Evolutionary conservation across 2,113 vertebrate genomes (phyloP).

Genomic region (Stictonetta naevosa): DNA sequence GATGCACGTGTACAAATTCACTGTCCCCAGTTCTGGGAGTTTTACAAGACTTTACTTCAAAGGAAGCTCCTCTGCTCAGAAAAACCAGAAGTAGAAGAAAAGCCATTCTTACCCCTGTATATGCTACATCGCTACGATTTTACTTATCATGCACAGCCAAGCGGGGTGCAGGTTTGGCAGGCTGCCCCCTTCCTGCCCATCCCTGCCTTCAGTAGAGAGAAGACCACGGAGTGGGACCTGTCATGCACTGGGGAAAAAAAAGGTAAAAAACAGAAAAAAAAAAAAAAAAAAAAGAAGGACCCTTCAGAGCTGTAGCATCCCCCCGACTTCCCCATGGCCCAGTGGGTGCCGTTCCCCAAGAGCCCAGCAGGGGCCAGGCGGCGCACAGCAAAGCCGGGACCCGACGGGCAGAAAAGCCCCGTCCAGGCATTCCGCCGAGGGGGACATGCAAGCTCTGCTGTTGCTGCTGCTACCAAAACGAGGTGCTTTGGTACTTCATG

Average conservation of each 20-base stretch:
- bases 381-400: constrained; percentile 14
- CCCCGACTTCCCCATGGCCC: not conserved
- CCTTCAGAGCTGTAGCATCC: not conserved
- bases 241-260: not conserved
- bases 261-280: too few relatives aligned
- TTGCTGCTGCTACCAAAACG: not conserved
- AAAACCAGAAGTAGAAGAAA: not conserved
- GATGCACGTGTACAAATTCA: not conserved
- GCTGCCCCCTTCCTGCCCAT: not conserved
- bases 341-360: not conserved
- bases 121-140: not conserved
- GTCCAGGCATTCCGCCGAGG: not conserved
- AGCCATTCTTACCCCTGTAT: not conserved
- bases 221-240: fast-evolving
- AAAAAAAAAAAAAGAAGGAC: fast-evolving
- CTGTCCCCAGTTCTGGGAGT: not conserved
- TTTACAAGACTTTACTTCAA: not conserved
- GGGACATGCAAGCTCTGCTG: not conserved
- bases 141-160: not conserved
- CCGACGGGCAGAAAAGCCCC: not conserved
- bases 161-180: not conserved
- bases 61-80: not conserved
- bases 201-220: not conserved
- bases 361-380: constrained; percentile 70
- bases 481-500: not conserved